These are phyloP conservation scores for Pomacea canaliculata DNA, from an alignment of 2,888 invertebrate genomes.

Conservation along the genomic window DNA sequence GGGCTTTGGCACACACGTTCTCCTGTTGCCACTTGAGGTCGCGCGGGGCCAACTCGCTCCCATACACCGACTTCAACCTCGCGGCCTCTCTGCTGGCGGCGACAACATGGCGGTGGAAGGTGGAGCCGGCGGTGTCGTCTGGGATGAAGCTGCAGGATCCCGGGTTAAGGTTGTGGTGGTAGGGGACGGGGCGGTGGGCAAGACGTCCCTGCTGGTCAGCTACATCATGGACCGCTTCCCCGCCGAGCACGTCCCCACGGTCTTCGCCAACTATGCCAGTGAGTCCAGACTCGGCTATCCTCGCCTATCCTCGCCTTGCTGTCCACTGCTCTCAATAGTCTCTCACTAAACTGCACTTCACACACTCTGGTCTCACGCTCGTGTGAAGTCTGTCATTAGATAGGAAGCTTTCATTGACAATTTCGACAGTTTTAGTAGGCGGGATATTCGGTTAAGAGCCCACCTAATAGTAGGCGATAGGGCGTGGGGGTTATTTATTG, in stretches of 20 bases:
- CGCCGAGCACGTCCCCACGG: slow-evolving; percentile 23
- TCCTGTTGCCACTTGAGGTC: background rate
- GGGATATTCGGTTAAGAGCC: too few relatives aligned
- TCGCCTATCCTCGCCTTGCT: too few relatives aligned
- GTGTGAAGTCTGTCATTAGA: too few relatives aligned
- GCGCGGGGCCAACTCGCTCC: background rate
- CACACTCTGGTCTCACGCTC: too few relatives aligned
- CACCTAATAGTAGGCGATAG: too few relatives aligned
- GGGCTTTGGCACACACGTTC: too few relatives aligned
- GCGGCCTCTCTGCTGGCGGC: background rate
- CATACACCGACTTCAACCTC: slow-evolving; percentile 1
- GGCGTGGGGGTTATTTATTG: too few relatives aligned
- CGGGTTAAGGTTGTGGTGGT: slow-evolving; percentile 26
- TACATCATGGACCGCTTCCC: slow-evolving; percentile 20
- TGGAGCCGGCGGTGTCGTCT: background rate
- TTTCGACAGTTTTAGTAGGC: too few relatives aligned
- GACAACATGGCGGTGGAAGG: slow-evolving; percentile 15
- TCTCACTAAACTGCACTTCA: too few relatives aligned
- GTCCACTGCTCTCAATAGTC: too few relatives aligned
- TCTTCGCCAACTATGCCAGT: slow-evolving; percentile 24
- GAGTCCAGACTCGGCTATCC: slow-evolving; percentile 2
- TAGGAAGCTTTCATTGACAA: too few relatives aligned
- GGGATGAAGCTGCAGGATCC: background rate
- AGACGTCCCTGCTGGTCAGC: slow-evolving; percentile 24
- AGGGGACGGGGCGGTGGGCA: slow-evolving; percentile 25